Evolutionary conservation across 2,888 invertebrate species (phyloP).

Genomic region (Cosmorhoe ocellata): DNA sequence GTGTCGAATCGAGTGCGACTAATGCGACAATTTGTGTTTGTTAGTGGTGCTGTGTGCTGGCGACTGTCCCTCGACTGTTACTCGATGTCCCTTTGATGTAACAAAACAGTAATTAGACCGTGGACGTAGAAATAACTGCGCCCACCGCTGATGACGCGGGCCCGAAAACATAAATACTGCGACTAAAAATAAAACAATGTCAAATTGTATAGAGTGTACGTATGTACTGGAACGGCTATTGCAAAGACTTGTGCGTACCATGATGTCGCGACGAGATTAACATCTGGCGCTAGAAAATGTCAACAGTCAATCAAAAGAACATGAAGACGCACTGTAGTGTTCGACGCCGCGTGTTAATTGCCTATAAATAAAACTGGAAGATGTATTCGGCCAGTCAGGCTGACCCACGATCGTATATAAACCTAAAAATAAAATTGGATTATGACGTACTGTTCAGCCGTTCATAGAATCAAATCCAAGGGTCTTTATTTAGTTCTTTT

Average conservation of each 20-base stretch:
- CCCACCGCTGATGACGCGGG: conserved; percentile 43
- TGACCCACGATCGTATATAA: conserved; percentile 40
- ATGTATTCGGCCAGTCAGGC: conserved; percentile 38
- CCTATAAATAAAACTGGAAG: conserved; percentile 58
- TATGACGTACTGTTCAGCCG: conserved; percentile 21
- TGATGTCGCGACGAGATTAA: conserved; percentile 27
- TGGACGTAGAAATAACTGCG: conserved; percentile 53
- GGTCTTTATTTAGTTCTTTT: conserved; percentile 14
- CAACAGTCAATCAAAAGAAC: conserved; percentile 69
- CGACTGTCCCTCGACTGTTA: conserved; percentile 40
- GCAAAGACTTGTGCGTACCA: conserved; percentile 15
- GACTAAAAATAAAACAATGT: conserved; percentile 32
- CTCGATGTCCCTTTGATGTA: conserved; percentile 51
- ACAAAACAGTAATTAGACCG: conserved; percentile 58
- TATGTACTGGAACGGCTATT: conserved; percentile 7
- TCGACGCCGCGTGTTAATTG: conserved; percentile 58
- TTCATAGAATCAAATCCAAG: conserved; percentile 10
- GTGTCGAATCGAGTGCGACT: conserved; percentile 50
- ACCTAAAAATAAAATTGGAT: conserved; percentile 30
- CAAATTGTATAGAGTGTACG: conserved; percentile 24
- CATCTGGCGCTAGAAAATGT: conserved; percentile 51
- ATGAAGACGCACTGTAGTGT: conserved; percentile 44
- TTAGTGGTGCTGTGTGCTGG: conserved; percentile 59
- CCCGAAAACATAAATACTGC: conserved; percentile 38
- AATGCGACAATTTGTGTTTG: conserved; percentile 61